Percentiles rank a stretch among this genome's conserved stretches.
These are phyloP conservation scores for Eledone cirrhosa DNA, from an alignment of 2,888 invertebrate genomes.

Conservation along the genomic window DNA sequence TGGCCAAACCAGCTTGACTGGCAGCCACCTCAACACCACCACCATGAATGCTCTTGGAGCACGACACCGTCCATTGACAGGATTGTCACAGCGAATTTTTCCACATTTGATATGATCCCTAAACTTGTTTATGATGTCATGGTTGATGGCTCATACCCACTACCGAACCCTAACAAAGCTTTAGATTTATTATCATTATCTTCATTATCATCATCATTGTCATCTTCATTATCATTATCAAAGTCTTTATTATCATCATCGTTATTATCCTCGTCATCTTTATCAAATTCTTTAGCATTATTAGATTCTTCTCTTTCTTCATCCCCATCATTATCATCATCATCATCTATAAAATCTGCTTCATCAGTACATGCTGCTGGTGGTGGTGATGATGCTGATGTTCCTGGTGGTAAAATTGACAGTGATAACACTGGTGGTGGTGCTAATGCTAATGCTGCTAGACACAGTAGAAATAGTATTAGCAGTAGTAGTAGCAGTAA, in stretches of 20 bases:
- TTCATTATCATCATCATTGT: conserved; percentile 23
- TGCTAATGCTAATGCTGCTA: background rate
- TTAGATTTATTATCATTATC: background rate
- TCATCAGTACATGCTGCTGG: background rate
- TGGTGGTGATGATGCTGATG: background rate
- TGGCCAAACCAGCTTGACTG: conserved; percentile 29
- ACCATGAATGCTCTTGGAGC: background rate
- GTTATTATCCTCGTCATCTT: conserved; percentile 4
- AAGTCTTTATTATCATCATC: conserved; percentile 29
- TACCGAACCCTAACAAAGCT: conserved; percentile 33
- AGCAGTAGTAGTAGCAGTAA: conserved; percentile 1
- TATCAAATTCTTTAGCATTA: background rate
- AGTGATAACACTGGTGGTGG: conserved; percentile 31
- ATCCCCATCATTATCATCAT: background rate
- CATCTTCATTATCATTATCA: conserved; percentile 29
- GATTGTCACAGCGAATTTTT: conserved; percentile 42
- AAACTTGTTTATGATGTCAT: conserved; percentile 47
- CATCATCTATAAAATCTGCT: too few species aligned
- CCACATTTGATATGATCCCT: conserved; percentile 46
- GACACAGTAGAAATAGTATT: background rate
- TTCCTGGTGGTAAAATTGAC: background rate
- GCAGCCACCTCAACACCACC: conserved; percentile 25
- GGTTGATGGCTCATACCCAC: conserved; percentile 52
- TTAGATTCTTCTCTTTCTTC: background rate
- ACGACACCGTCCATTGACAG: conserved; percentile 30